phyloP scores from a whole-genome alignment of 1,140 invertebrate species.

The Eriosoma lanigerum region DNA sequence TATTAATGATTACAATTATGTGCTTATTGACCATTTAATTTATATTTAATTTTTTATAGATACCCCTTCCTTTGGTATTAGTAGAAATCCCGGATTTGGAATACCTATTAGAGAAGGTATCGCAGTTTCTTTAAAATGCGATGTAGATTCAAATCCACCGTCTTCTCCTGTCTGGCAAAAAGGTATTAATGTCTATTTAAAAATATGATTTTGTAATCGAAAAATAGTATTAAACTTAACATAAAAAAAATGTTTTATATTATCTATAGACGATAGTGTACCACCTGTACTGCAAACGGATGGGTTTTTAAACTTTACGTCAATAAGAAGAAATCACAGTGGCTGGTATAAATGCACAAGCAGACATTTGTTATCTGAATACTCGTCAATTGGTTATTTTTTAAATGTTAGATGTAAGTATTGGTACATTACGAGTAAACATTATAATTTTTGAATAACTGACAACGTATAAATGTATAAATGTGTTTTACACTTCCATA shows the following conservation, averaged over 20 bases:
- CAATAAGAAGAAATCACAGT: slow-evolving; percentile 73
- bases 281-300: slow-evolving; percentile 68
- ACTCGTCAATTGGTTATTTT: slow-evolving; percentile 85
- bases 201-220: too few species aligned
- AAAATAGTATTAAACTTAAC: too few species aligned
- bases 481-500: too few species aligned
- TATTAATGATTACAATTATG: too few species aligned
- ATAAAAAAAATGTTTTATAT: not conserved
- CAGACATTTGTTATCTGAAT: slow-evolving; percentile 76
- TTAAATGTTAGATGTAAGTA: slow-evolving; percentile 82
- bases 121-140: slow-evolving; percentile 82
- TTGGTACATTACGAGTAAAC: not conserved
- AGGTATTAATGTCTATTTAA: slow-evolving; percentile 59
- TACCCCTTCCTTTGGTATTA: slow-evolving; percentile 86
- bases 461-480: too few species aligned
- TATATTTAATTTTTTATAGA: slow-evolving; percentile 74
- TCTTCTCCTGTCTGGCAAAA: slow-evolving; percentile 84
- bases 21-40: too few species aligned
- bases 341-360: slow-evolving; percentile 90
- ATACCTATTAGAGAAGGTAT: slow-evolving; percentile 81
- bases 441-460: not conserved
- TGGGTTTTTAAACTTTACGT: slow-evolving; percentile 79
- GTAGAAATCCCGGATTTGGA: slow-evolving; percentile 83
- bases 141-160: slow-evolving; percentile 86
- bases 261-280: slow-evolving; percentile 62